These are phyloP conservation scores for Eleginops maclovinus DNA, from an alignment of 2,113 vertebrate genomes.

Conservation along the genomic window DNA sequence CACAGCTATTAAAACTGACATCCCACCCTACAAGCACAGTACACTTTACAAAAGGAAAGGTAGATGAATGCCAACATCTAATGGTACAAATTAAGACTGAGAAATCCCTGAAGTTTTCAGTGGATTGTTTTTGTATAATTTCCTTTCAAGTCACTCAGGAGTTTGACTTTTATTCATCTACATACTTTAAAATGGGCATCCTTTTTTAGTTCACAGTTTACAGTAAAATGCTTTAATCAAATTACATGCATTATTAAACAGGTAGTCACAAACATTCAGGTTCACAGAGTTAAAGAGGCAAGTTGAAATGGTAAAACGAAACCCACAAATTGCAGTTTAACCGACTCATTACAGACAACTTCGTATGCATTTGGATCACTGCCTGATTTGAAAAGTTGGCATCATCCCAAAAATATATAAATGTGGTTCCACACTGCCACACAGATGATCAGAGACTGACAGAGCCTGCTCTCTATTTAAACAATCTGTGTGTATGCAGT, in stretches of 20 bases:
- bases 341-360: conserved; percentile 7
- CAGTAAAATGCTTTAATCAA: neutral
- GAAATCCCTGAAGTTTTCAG: neutral
- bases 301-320: neutral
- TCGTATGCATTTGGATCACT: conserved; percentile 22
- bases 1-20: neutral
- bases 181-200: neutral
- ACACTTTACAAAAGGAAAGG: neutral
- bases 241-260: neutral
- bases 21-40: neutral
- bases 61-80: conserved; percentile 2
- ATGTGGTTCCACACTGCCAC: neutral
- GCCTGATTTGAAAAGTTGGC: conserved; percentile 32
- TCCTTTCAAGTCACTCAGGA: neutral
- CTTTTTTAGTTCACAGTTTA: neutral
- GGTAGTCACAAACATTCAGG: neutral
- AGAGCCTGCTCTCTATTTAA: conserved; percentile 10
- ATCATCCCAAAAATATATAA: neutral
- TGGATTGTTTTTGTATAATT: neutral
- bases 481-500: conserved; percentile 8
- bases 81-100: neutral
- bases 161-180: neutral
- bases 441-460: conserved; percentile 12
- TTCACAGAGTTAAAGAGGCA: neutral
- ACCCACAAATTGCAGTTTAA: conserved; percentile 16